Base-by-base conservation (phyloP, 30 jellyfish, hydroid and myxozoan genomes). In the Chironex yamaguchii region DNA sequence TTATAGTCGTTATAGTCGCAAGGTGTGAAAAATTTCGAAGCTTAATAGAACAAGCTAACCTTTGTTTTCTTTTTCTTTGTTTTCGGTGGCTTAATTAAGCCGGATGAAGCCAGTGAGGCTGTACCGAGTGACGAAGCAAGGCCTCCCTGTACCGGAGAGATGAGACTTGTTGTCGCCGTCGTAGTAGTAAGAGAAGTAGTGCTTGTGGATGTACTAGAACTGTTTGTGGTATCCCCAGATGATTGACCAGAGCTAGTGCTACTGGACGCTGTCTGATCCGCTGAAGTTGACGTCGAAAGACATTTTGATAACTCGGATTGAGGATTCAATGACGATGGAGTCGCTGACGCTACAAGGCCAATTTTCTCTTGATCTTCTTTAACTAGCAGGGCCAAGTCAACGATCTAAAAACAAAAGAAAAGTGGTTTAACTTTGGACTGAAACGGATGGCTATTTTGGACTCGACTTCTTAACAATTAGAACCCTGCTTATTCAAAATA, bases 71-170 rank as follows among this genome's bases (percentile, higher is more conserved):
- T 95, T 83, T 95, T 95, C 96, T 95, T 95, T 30, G 96, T 62
- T 75, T 89, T 95, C 62, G 96, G 96, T 1, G 93, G 96, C 63
- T 95, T 95, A 20, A 90, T 79, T 36, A 89, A 48, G 12, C 97
- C 96, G 13, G 98, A 93, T 3, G 97, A 95, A 26, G 99, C 97
- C 52, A 95, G 81, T 4, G 97, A 95, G 13, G 99, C 99, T 28
- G 97, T 95, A 0, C 99, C 99, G 21, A 95, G 79, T 0, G 99
- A 95, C 28, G 97, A 95, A 14, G 99, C 99, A 36, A 95, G 84
- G 13, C 99, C 97, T 53, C 99, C 99, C 34, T 89, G 97, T 52
- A 90, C 88, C 29, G 99, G 99, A 22, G 99, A 83, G 53, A 96
- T 89, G 14, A 95, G 84, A 48, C 84, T 87, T 9, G 97, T 48